A percentile compares a stretch with the other conserved stretches of the same genome.
Conservation (phyloP, 2,888 invertebrate species). For the Callosobruchus maculatus region DNA sequence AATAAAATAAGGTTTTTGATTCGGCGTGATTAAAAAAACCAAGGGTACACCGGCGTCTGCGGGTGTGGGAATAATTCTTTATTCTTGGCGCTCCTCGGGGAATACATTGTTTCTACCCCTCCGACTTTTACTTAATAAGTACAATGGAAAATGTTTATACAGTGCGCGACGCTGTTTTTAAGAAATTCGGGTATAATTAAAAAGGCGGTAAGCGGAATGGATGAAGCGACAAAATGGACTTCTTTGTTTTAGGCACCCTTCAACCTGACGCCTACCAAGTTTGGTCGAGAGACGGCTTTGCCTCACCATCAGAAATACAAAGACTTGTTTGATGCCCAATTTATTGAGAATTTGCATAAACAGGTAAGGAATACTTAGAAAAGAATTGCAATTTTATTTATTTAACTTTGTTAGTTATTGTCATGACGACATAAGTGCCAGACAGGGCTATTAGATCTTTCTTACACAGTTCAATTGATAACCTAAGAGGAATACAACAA, state of each 20-base stretch:
- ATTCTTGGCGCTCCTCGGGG: constrained; percentile 35
- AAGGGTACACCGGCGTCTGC: constrained; percentile 26
- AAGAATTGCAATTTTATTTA: too few relatives aligned
- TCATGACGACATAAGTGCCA: too few relatives aligned
- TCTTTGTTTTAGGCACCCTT: not conserved
- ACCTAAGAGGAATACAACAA: too few relatives aligned
- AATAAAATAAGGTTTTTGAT: constrained; percentile 46
- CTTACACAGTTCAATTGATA: too few relatives aligned
- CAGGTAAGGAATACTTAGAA: too few relatives aligned
- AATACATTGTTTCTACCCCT: constrained; percentile 21
- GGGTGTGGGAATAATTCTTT: constrained; percentile 45
- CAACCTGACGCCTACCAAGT: not conserved
- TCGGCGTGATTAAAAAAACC: constrained; percentile 49
- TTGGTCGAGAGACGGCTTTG: not conserved
- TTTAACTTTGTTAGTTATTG: too few relatives aligned
- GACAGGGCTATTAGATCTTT: too few relatives aligned
- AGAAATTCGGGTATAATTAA: not conserved
- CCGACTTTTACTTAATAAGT: constrained; percentile 24
- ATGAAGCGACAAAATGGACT: not conserved
- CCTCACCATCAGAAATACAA: not conserved
- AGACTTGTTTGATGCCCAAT: not conserved
- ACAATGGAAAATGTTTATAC: not conserved
- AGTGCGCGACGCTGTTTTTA: not conserved
- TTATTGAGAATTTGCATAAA: too few relatives aligned
- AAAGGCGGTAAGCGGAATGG: not conserved